These are phyloP conservation scores for Vandiemenella viatica DNA, from an alignment of 2,888 invertebrate genomes.

Conservation along the genomic window DNA sequence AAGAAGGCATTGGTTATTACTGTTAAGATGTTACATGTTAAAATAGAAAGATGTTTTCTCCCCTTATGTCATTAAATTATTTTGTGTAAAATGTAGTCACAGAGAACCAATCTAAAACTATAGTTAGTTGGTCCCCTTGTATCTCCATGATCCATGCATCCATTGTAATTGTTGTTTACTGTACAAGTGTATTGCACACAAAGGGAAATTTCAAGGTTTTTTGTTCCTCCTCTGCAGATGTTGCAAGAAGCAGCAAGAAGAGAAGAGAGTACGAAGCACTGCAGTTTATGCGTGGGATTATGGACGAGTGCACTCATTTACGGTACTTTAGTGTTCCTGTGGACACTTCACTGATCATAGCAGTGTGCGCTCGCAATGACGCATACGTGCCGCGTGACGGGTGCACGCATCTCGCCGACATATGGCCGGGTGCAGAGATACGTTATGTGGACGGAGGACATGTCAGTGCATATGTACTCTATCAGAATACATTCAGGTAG, in stretches of 20 bases:
- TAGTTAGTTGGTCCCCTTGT: too few species aligned
- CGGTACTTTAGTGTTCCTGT: slow-evolving; percentile 71
- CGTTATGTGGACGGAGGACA: slow-evolving; percentile 81
- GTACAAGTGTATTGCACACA: too few species aligned
- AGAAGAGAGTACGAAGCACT: slow-evolving; percentile 66
- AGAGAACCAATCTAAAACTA: too few species aligned
- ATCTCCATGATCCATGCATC: too few species aligned
- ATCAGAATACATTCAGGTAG: slow-evolving; percentile 76
- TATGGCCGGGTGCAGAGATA: slow-evolving; percentile 88
- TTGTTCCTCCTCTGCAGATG: too few species aligned
- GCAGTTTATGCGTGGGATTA: slow-evolving; percentile 92
- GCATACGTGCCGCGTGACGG: slow-evolving; percentile 82
- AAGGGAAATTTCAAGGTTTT: too few species aligned
- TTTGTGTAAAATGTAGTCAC: too few species aligned
- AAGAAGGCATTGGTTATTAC: too few species aligned
- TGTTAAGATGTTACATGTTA: too few species aligned
- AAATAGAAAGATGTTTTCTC: too few species aligned
- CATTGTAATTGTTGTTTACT: too few species aligned
- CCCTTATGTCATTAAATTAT: too few species aligned
- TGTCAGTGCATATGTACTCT: slow-evolving; percentile 73
- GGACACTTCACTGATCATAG: slow-evolving; percentile 80
- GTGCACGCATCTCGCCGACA: slow-evolving; percentile 62
- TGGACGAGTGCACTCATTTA: slow-evolving; percentile 97
- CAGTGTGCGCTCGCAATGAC: slow-evolving; percentile 78
- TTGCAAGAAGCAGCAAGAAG: slow-evolving; percentile 22